Evolutionary conservation across 2,113 vertebrate species (phyloP).

Genomic region (Archocentrus centrarchus): DNA sequence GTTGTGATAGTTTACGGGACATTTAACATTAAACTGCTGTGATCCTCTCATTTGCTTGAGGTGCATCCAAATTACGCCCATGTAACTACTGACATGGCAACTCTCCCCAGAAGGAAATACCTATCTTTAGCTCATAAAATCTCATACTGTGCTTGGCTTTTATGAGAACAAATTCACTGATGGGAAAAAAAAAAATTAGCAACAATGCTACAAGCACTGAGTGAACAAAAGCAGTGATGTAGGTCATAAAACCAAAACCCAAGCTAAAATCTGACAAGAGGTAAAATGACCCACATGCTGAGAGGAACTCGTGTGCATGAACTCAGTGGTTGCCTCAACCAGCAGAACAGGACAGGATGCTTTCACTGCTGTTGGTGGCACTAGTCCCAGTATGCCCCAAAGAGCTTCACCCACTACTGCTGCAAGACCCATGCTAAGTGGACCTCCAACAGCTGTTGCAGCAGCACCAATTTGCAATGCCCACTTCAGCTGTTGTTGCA

Average conservation of each 20-base stretch:
- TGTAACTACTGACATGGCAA: too few species aligned
- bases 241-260: background rate
- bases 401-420: constrained; percentile 8
- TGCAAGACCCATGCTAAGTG: background rate
- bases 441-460: background rate
- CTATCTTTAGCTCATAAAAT: background rate
- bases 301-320: background rate
- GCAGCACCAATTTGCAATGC: background rate
- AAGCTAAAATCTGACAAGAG: background rate
- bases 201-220: background rate
- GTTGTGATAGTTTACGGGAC: too few species aligned
- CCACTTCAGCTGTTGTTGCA: background rate
- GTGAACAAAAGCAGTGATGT: background rate
- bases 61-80: too few species aligned
- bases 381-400: background rate
- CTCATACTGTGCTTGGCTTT: background rate
- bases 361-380: background rate
- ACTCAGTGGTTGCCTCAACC: background rate
- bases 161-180: background rate
- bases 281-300: background rate
- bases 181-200: background rate
- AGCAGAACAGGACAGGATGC: background rate
- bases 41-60: too few species aligned
- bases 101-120: too few species aligned
- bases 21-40: too few species aligned